A percentile compares a stretch with the other conserved stretches of the same genome.
phyloP scores from a whole-genome alignment of 2,888 invertebrate species.

The Temnothorax unifasciatus region DNA sequence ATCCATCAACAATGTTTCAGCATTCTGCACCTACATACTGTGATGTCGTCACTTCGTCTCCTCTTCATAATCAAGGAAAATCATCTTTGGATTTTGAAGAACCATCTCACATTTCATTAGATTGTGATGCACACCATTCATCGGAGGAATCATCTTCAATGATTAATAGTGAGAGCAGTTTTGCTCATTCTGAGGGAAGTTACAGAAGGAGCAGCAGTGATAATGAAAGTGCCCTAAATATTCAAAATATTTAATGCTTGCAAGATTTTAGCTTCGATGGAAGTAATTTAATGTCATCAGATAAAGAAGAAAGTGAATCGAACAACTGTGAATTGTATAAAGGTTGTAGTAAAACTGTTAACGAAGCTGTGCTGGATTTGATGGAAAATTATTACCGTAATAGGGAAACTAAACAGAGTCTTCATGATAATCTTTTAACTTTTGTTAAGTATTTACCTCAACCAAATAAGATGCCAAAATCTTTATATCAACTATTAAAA shows the following conservation, averaged over 20 bases:
- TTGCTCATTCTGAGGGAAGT: background rate
- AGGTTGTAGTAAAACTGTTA: conserved; percentile 3
- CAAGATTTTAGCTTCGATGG: background rate
- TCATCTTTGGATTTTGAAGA: background rate
- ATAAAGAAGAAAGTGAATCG: background rate
- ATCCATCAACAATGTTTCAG: background rate
- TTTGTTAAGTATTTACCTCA: conserved; percentile 7
- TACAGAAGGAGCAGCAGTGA: conserved; percentile 3
- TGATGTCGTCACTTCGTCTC: background rate
- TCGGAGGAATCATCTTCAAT: background rate
- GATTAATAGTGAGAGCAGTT: conserved; percentile 7
- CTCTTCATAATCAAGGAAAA: background rate
- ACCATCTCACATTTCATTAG: conserved; percentile 7
- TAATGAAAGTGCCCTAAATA: background rate
- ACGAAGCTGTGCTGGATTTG: conserved; percentile 2
- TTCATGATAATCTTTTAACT: conserved; percentile 3
- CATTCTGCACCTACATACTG: background rate
- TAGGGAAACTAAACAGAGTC: background rate
- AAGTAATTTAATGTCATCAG: conserved; percentile 1
- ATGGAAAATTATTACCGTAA: conserved; percentile 3
- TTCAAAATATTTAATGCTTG: background rate
- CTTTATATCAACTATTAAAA: background rate
- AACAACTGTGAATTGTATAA: background rate
- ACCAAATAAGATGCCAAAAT: conserved; percentile 7
- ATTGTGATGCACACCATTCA: background rate